phyloP scores from a whole-genome alignment of 2,888 invertebrate species.

The Cheilosia impressa region DNA sequence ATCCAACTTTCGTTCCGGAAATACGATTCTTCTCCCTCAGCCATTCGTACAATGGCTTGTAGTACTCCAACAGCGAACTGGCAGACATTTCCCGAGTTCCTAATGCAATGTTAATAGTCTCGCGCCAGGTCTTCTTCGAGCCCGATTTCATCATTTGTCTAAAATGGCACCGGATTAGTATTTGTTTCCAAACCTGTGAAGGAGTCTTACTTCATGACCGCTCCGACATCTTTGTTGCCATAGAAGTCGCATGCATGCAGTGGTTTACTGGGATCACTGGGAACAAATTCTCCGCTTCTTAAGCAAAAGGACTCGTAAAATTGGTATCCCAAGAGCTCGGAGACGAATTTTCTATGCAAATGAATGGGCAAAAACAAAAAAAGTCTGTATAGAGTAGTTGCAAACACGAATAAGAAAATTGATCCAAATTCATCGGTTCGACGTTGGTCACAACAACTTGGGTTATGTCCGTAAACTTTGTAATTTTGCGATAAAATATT shows the following conservation, averaged over 20 bases:
- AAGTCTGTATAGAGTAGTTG: background rate
- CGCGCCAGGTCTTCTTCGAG: constrained; percentile 89
- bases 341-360: constrained; percentile 87
- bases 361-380: background rate
- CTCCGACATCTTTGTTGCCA: constrained; percentile 90
- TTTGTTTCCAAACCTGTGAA: too few species aligned
- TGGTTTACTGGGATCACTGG: constrained; percentile 86
- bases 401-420: too few species aligned
- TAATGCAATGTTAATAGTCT: constrained; percentile 88
- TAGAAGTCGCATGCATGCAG: constrained; percentile 94
- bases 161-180: constrained; percentile 49
- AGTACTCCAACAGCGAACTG: constrained; percentile 90
- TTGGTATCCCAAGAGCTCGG: constrained; percentile 92
- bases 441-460: too few species aligned
- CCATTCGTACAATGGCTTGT: constrained; percentile 90
- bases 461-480: too few species aligned
- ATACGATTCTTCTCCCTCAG: constrained; percentile 87
- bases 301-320: constrained; percentile 89
- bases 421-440: too few species aligned
- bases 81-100: constrained; percentile 89
- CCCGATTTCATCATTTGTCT: constrained; percentile 86
- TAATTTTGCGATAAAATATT: too few species aligned
- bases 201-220: constrained; percentile 84
- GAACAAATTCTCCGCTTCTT: constrained; percentile 85
- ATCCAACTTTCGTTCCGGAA: constrained; percentile 86